These are phyloP conservation scores for Aspidapion aeneum DNA, from an alignment of 2,888 invertebrate species.

Conservation along the genomic window DNA sequence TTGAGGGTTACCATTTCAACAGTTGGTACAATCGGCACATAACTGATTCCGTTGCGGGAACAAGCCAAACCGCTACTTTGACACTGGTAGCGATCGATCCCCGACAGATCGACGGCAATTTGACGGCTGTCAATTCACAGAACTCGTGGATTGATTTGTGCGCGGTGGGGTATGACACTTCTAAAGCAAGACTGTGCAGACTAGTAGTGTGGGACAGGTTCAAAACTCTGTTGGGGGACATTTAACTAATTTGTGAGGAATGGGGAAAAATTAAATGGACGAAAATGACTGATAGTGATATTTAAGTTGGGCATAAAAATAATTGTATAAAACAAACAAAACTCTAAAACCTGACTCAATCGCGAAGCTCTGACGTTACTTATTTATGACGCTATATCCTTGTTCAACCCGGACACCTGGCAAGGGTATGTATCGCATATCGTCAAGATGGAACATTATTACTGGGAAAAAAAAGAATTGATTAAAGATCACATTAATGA, in stretches of 20 bases:
- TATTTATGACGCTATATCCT: constrained; percentile 5
- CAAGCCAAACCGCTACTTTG: neutral
- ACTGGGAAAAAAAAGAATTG: constrained; percentile 2
- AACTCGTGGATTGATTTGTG: neutral
- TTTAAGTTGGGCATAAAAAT: constrained; percentile 10
- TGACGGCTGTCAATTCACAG: neutral
- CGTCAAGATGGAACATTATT: constrained; percentile 13
- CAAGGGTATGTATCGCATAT: constrained; percentile 13
- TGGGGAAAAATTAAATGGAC: neutral
- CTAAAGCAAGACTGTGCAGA: neutral
- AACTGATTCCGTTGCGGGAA: neutral
- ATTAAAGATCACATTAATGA: constrained; percentile 9
- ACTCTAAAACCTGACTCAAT: neutral
- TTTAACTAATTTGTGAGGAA: neutral
- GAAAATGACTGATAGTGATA: no score
- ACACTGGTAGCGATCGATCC: neutral
- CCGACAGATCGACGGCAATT: neutral
- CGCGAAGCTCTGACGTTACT: neutral
- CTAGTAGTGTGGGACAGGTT: neutral
- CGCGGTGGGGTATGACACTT: neutral
- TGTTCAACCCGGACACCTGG: constrained; percentile 3
- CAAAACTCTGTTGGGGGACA: neutral
- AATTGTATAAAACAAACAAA: neutral
- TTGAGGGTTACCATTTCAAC: neutral
- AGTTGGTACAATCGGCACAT: neutral